A percentile compares a stretch with the other conserved stretches of the same genome.
phyloP scores from a whole-genome alignment of 1,140 invertebrate species.

The Stegodyphus mimosarum region DNA sequence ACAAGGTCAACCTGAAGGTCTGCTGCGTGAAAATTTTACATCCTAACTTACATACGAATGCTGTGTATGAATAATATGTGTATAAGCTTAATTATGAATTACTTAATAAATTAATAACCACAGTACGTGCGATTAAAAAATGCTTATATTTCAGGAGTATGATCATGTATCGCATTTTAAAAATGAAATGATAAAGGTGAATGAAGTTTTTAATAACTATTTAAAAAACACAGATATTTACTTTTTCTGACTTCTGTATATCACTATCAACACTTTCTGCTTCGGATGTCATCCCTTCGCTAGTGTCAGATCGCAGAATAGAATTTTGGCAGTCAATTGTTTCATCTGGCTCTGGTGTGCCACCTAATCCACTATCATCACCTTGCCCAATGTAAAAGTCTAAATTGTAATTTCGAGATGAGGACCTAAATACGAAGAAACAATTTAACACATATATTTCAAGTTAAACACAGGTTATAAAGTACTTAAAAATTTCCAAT shows the following conservation, averaged over 20 bases:
- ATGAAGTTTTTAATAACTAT: not conserved
- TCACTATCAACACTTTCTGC: constrained; percentile 50
- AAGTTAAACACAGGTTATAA: too few species aligned
- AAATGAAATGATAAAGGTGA: not conserved
- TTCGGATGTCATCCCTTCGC: constrained; percentile 56
- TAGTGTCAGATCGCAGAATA: constrained; percentile 39
- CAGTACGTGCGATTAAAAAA: too few species aligned
- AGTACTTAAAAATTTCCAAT: too few species aligned
- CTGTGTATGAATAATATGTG: too few species aligned
- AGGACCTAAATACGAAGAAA: too few species aligned
- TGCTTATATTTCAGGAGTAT: too few species aligned
- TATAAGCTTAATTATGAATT: too few species aligned
- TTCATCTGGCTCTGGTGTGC: constrained; percentile 52
- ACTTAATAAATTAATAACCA: too few species aligned
- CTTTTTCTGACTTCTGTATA: constrained; percentile 46
- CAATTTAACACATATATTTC: too few species aligned
- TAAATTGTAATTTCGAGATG: constrained; percentile 20
- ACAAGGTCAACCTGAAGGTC: too few species aligned
- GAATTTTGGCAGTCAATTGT: constrained; percentile 22
- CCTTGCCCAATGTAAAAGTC: constrained; percentile 52
- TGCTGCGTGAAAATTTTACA: too few species aligned
- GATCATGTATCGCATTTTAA: not conserved
- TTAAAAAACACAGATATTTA: constrained; percentile 3
- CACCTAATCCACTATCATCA: constrained; percentile 50
- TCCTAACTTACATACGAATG: too few species aligned